Percentiles rank a stretch among this genome's conserved stretches.
Evolutionary conservation across 1,140 invertebrate species (phyloP).

Genomic region (Apis florea): DNA sequence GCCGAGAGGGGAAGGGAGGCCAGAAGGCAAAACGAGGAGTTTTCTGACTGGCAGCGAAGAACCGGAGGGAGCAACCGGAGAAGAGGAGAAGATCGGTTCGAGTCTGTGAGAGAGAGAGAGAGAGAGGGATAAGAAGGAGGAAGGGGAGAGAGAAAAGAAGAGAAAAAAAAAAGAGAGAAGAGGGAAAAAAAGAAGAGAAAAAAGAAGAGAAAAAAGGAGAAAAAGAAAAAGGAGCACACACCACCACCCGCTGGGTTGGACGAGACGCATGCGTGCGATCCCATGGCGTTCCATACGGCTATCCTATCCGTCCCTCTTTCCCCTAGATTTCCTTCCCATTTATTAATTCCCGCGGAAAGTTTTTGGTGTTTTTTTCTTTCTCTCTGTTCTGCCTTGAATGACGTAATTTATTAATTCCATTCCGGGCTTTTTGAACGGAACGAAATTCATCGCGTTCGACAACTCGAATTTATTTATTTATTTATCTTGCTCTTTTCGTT

Average conservation of each 20-base stretch:
- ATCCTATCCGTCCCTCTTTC: conserved; percentile 28
- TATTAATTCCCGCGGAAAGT: not conserved
- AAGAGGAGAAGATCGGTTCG: conserved; percentile 40
- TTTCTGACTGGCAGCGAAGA: conserved; percentile 61
- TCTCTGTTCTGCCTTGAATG: not conserved
- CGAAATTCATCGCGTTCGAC: too few species aligned
- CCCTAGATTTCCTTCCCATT: conserved; percentile 46
- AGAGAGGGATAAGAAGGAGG: conserved; percentile 60
- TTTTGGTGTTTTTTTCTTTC: conserved; percentile 13
- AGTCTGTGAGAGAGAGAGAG: conserved; percentile 49
- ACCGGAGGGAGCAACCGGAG: conserved; percentile 46
- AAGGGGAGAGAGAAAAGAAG: conserved; percentile 32
- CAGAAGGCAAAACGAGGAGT: conserved; percentile 61
- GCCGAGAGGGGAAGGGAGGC: not conserved
- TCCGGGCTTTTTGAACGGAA: too few species aligned
- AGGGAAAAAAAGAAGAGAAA: conserved; percentile 36
- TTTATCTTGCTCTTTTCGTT: too few species aligned
- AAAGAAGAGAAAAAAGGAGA: conserved; percentile 56
- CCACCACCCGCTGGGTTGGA: conserved; percentile 75
- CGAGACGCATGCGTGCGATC: conserved; percentile 75
- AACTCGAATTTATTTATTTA: too few species aligned
- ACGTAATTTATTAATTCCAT: too few species aligned
- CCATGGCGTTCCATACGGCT: conserved; percentile 66
- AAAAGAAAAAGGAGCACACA: conserved; percentile 56
- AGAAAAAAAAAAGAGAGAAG: conserved; percentile 42